Conservation (phyloP, 2,113 vertebrate species). For the Syrmaticus mikado region DNA sequence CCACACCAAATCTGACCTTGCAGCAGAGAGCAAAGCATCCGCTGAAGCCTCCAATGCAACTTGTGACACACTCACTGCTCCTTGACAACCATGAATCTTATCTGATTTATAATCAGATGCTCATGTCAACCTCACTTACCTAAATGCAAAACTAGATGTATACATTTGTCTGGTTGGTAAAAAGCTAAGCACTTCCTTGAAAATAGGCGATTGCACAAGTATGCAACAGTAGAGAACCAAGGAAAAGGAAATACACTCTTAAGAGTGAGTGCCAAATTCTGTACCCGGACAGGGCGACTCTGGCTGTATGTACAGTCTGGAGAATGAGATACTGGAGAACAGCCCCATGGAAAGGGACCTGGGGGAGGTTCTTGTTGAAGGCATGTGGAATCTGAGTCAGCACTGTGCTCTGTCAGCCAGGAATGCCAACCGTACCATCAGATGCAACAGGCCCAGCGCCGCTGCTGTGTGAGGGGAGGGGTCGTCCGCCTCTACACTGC, state of each 20-base stretch:
- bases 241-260: background rate
- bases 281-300: background rate
- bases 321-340: no score
- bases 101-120: background rate
- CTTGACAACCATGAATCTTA: accelerated
- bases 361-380: no score
- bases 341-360: no score
- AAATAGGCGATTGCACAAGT: background rate
- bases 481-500: no score
- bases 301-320: no score
- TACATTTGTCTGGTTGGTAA: accelerated
- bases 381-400: no score
- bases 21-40: accelerated
- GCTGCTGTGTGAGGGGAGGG: no score
- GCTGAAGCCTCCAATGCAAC: accelerated
- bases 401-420: no score
- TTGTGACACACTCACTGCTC: background rate
- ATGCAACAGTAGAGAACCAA: background rate
- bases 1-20: accelerated
- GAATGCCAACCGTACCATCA: no score
- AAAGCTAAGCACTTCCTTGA: background rate
- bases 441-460: no score
- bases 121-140: background rate
- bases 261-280: background rate
- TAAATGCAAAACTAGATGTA: background rate